Base-by-base conservation (phyloP, 2,113 vertebrate genomes). In the Chitala chitala region DNA sequence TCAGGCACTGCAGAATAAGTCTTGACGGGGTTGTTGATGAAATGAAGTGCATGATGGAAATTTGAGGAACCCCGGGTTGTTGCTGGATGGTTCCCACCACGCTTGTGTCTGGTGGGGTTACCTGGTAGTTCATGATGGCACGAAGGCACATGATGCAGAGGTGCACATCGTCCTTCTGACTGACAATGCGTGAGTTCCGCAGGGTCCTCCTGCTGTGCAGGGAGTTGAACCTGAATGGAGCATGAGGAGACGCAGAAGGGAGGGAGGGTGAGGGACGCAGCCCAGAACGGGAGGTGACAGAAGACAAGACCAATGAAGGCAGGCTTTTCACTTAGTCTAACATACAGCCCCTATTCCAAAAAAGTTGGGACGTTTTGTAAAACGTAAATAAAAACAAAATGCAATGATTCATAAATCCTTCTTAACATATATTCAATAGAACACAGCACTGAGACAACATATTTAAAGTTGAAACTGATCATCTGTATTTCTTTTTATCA, bases 111-210 rank as follows among this genome's bases (percentile, higher is more conserved):
- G n/a, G n/a, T n/a, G n/a, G n/a, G n/a, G n/a, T n/a, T 72, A 98
- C 96, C 96, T 98, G 95, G 75, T 98, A 98, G 86, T 98, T 98
- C 96, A 98, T 98, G 90, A 98, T 97, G 87, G 96, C 95, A 0
- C 96, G 91, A 31, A 98, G 83, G 64, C 96, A 98, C 95, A 98
- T 94, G 86, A 98, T 94, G 84, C 96, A 98, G n/a, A 98, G 89
- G 0, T 97, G 96, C 17, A 96, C 93, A 0, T 98, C 94, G 0
- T 98, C 95, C 76, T 94, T 94, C 86, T 93, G 94, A 82, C 90
- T 91, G 76, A 88, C 87, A 0, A 89, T 89, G 2, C 92, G 92
- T 0, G 94, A 93, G 78, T 83, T 92, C 75, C 93, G 81, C 89
- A 91, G 81, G 0, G 89, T 77, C 84, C 93, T 95, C 86, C 93